Evolutionary conservation across 2,113 vertebrate genomes (phyloP).

Genomic region (Leptobrachium leishanense): DNA sequence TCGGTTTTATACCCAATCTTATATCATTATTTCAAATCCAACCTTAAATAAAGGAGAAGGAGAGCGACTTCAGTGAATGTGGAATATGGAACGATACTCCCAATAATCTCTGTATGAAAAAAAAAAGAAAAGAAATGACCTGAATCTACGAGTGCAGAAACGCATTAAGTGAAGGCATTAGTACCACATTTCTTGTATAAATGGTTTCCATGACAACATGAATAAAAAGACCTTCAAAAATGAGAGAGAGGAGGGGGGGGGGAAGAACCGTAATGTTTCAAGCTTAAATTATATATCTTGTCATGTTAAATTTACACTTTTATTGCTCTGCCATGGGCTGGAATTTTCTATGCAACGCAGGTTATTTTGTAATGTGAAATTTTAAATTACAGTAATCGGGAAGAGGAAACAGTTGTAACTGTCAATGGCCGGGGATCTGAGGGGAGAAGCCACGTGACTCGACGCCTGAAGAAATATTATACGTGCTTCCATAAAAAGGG

Average conservation of each 20-base stretch:
- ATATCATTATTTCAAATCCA: too few relatives aligned
- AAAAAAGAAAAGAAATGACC: too few relatives aligned
- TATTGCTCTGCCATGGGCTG: background rate
- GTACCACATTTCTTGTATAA: slow-evolving; percentile 22
- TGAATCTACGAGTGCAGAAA: background rate
- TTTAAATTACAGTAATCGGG: slow-evolving; percentile 18
- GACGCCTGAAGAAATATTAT: background rate
- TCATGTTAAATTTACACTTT: slow-evolving; percentile 34
- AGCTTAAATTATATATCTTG: slow-evolving; percentile 44
- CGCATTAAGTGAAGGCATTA: background rate
- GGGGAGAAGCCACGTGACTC: background rate
- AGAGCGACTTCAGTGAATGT: too few relatives aligned
- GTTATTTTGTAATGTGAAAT: slow-evolving; percentile 5
- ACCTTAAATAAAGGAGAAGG: too few relatives aligned
- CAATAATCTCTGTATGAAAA: too few relatives aligned
- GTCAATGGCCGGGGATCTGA: background rate
- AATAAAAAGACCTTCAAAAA: slow-evolving; percentile 35
- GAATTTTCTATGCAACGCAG: background rate
- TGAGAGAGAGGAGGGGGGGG: background rate
- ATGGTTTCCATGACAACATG: slow-evolving; percentile 25
- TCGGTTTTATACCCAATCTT: too few relatives aligned
- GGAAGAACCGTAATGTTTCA: slow-evolving; percentile 26
- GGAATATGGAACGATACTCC: too few relatives aligned
- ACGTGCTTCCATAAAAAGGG: background rate
- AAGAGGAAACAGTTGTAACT: slow-evolving; percentile 17